Conservation (phyloP, 2,888 invertebrate species). For the Norana najaformis region DNA sequence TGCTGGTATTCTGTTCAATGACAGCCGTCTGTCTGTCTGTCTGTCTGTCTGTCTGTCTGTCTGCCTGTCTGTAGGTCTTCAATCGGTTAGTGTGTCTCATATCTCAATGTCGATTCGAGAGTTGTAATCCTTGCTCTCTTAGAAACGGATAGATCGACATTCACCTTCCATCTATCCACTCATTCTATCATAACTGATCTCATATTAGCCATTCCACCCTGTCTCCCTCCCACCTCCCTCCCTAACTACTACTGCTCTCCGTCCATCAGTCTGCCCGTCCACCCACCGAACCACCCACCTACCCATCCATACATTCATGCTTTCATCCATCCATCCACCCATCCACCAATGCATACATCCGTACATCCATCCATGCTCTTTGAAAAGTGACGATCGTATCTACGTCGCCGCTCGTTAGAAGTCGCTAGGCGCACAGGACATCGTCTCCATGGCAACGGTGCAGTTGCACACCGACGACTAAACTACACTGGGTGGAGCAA, state of each 20-base stretch:
- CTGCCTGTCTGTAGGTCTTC: neutral
- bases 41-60: neutral
- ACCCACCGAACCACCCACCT: neutral
- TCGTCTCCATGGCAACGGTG: neutral
- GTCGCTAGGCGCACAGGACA: conserved; percentile 7
- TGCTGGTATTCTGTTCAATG: no score
- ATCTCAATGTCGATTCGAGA: neutral
- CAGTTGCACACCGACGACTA: neutral
- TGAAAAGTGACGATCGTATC: neutral
- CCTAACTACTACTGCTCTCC: neutral
- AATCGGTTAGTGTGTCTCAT: neutral
- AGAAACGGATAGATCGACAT: no score
- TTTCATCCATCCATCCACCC: neutral
- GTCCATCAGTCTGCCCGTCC: neutral
- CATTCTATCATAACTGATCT: neutral
- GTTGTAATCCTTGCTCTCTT: neutral
- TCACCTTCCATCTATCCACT: neutral
- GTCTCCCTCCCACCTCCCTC: neutral
- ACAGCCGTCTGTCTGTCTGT: neutral
- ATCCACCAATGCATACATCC: neutral
- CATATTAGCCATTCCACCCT: neutral
- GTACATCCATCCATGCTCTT: neutral
- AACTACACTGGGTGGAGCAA: no score
- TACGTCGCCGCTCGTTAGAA: neutral
- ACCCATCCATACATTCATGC: neutral